These are phyloP conservation scores for Pangasius krempfi DNA, from an alignment of 2,797 vertebrate species.

Conservation along the genomic window DNA sequence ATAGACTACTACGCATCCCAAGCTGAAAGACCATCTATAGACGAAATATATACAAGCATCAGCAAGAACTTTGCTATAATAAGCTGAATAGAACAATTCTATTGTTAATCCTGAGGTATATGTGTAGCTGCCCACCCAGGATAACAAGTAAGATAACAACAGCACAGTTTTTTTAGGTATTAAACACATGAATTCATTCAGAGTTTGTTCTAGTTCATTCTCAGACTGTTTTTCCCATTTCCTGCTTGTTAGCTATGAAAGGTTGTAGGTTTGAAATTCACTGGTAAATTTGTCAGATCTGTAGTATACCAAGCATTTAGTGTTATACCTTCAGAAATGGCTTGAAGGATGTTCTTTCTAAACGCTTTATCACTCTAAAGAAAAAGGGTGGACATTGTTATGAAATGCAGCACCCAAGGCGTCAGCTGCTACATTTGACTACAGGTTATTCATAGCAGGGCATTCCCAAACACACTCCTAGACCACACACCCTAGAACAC, in stretches of 20 bases:
- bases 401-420: slow-evolving; percentile 5
- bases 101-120: not conserved
- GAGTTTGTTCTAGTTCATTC: not conserved
- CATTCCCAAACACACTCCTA: slow-evolving; percentile 35
- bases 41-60: not conserved
- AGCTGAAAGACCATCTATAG: not conserved
- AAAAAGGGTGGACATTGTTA: slow-evolving; percentile 23
- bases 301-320: not conserved
- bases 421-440: slow-evolving; percentile 27
- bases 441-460: slow-evolving; percentile 39
- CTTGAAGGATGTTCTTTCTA: not conserved
- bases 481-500: slow-evolving; percentile 21
- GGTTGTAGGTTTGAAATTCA: not conserved
- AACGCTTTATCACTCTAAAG: not conserved
- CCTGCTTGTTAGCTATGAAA: not conserved
- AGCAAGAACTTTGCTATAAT: not conserved
- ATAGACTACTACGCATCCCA: slow-evolving; percentile 5
- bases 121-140: not conserved
- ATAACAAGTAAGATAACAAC: not conserved
- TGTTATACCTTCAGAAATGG: not conserved
- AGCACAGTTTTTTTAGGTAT: not conserved
- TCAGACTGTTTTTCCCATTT: not conserved
- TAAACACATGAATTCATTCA: not conserved
- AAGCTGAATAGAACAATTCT: too few species aligned
- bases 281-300: not conserved